Conservation (phyloP, 2,888 invertebrate genomes). For the Embidobia sp. region DNA sequence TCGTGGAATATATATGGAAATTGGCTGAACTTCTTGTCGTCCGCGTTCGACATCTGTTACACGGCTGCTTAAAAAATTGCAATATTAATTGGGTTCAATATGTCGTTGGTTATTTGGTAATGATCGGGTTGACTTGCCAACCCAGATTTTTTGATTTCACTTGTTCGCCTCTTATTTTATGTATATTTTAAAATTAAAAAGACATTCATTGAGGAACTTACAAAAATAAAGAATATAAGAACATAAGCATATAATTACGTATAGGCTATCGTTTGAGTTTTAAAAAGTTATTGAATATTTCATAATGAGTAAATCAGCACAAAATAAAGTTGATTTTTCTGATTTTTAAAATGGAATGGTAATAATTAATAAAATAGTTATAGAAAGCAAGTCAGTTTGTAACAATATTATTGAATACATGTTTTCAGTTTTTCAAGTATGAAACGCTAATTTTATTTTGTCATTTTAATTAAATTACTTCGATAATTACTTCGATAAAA, state of each 20-base stretch:
- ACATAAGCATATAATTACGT: background rate
- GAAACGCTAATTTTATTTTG: too few relatives aligned
- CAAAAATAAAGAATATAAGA: too few relatives aligned
- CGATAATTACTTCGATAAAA: too few relatives aligned
- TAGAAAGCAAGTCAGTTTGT: too few relatives aligned
- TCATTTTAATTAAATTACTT: too few relatives aligned
- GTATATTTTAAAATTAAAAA: conserved; percentile 22
- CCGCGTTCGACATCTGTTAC: conserved; percentile 45
- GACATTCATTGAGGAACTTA: conserved; percentile 2
- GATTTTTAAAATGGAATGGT: too few relatives aligned
- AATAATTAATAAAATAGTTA: too few relatives aligned
- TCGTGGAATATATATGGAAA: conserved; percentile 58
- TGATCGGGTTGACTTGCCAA: conserved; percentile 47
- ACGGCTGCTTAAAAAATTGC: conserved; percentile 31
- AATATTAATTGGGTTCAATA: conserved; percentile 61
- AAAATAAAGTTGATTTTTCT: too few relatives aligned
- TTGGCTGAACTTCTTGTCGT: conserved; percentile 41
- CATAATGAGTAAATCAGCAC: too few relatives aligned
- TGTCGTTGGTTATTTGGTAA: conserved; percentile 56
- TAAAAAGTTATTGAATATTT: background rate
- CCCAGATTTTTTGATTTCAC: conserved; percentile 53
- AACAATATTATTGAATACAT: too few relatives aligned
- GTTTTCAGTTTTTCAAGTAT: too few relatives aligned
- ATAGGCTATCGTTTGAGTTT: too few relatives aligned
- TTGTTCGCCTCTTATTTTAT: conserved; percentile 19